phyloP scores from a whole-genome alignment of 23 tunicate species.

The Styela plicata region DNA sequence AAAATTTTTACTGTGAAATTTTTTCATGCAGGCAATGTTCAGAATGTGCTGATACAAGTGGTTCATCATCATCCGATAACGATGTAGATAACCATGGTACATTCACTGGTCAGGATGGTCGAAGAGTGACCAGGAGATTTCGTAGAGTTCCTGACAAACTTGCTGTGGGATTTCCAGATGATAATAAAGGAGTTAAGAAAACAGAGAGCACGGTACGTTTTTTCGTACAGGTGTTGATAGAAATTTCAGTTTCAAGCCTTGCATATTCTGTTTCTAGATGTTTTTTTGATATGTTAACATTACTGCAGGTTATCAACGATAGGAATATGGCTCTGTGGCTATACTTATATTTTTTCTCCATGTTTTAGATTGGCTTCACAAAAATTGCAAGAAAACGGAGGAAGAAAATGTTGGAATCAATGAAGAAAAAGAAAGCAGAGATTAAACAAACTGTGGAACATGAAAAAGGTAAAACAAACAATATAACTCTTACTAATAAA shows the following conservation, averaged over 20 bases:
- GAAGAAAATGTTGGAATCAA: background rate
- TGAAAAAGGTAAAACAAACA: background rate
- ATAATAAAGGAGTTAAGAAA: background rate
- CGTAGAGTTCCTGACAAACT: conserved; percentile 78
- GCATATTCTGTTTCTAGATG: no score
- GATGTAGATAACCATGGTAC: conserved; percentile 46
- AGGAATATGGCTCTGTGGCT: no score
- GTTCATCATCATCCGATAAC: conserved; percentile 30
- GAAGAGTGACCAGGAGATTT: conserved; percentile 51
- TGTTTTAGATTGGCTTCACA: background rate
- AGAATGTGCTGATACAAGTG: conserved; percentile 63
- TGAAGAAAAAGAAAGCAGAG: background rate
- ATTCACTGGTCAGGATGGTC: conserved; percentile 56
- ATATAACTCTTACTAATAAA: no score
- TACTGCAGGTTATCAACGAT: no score
- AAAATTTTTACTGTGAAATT: background rate
- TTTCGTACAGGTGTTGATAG: no score
- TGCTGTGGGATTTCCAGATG: conserved; percentile 22
- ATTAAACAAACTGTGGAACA: background rate
- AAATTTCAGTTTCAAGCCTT: no score
- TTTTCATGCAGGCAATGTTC: conserved; percentile 75
- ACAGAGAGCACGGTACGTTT: background rate
- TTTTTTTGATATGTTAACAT: no score
- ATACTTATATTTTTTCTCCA: no score
- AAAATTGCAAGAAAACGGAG: background rate